phyloP scores from a whole-genome alignment of 2,113 vertebrate genomes.

The Calidris pygmaea region DNA sequence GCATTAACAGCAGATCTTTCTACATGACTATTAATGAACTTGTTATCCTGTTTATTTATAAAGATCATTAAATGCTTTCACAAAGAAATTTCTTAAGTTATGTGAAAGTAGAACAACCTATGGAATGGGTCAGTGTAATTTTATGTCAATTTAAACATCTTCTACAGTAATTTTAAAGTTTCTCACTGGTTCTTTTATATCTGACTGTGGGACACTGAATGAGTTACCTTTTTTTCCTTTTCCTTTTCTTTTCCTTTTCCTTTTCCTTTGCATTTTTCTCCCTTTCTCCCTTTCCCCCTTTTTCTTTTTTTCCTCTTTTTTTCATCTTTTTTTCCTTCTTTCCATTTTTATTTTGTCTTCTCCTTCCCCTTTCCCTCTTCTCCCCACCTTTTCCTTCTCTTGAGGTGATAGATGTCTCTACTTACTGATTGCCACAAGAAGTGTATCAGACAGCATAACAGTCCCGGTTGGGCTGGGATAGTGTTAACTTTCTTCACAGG shows the following conservation, averaged over 20 bases:
- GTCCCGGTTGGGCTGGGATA: not conserved
- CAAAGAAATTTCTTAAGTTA: not conserved
- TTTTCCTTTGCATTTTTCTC: fast-evolving
- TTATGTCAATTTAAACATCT: not conserved
- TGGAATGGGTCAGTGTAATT: not conserved
- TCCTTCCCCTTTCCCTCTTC: fast-evolving
- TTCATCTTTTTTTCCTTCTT: fast-evolving
- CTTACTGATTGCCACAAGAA: not conserved
- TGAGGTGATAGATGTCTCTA: not conserved
- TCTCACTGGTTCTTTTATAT: not conserved
- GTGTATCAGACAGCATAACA: not conserved
- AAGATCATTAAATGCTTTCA: not conserved
- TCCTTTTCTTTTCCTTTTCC: fast-evolving
- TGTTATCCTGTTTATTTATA: not conserved
- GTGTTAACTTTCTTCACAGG: not conserved
- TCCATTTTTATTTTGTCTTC: not conserved
- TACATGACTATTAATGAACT: not conserved
- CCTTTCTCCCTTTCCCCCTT: not conserved
- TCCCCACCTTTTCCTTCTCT: not conserved
- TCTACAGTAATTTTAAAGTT: not conserved
- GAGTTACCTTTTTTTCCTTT: not conserved
- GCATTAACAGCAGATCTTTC: not conserved
- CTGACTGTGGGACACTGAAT: not conserved
- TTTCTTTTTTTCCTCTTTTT: not conserved
- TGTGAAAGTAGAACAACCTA: not conserved